phyloP scores from a whole-genome alignment of 2,113 vertebrate species.

The Lasiurus cinereus region DNA sequence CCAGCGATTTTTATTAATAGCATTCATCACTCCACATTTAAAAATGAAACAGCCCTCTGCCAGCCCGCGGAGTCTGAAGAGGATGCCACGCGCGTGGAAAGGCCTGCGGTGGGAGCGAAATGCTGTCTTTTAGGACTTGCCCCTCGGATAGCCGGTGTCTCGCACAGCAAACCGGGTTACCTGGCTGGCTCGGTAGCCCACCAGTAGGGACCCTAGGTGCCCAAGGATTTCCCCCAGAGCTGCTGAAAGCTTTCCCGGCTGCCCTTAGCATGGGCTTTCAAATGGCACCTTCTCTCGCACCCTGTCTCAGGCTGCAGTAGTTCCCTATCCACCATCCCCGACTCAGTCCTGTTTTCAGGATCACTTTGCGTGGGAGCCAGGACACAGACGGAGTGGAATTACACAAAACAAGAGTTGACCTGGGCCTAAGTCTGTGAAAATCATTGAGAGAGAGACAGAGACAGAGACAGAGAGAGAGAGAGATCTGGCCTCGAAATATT shows the following conservation, averaged over 20 bases:
- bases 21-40: conserved; percentile 50
- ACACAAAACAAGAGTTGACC: conserved; percentile 35
- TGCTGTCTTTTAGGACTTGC: neutral
- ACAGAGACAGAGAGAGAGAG: neutral
- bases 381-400: neutral
- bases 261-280: neutral
- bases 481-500: conserved; percentile 63
- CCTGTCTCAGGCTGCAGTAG: neutral
- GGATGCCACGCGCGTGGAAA: neutral
- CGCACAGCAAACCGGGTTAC: neutral
- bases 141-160: neutral
- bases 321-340: neutral
- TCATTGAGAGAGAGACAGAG: neutral
- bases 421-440: conserved; percentile 47
- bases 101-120: neutral
- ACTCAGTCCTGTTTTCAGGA: conserved; percentile 1
- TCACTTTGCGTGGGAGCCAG: conserved; percentile 16
- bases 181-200: neutral
- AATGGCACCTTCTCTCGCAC: neutral
- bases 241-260: neutral
- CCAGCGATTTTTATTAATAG: conserved; percentile 47
- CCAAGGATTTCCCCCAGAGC: neutral
- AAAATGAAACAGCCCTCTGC: conserved; percentile 65
- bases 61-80: neutral
- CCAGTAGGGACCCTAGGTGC: conserved; percentile 3